Evolutionary conservation across 2,797 vertebrate species (phyloP).

Genomic region (Danio jaintianensis): DNA sequence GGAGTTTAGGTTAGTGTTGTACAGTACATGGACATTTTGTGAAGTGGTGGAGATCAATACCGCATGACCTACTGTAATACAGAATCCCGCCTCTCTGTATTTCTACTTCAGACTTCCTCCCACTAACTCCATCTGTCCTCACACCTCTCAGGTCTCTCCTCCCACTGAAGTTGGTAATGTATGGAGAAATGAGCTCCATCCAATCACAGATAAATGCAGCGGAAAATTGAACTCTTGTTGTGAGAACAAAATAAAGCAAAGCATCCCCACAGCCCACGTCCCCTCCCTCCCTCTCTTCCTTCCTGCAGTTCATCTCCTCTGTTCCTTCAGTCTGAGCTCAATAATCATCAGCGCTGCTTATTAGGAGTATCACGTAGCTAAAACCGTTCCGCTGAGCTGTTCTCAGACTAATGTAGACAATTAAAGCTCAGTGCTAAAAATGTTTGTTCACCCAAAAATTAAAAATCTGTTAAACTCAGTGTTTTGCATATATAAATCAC

Average conservation of each 20-base stretch:
- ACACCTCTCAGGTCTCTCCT: conserved; percentile 31
- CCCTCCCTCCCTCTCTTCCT: not conserved
- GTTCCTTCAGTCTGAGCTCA: not conserved
- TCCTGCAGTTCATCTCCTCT: not conserved
- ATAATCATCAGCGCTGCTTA: not conserved
- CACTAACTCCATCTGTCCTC: conserved; percentile 12
- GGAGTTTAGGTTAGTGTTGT: not conserved
- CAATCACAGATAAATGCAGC: conserved; percentile 66
- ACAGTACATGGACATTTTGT: conserved; percentile 58
- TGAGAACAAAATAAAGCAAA: conserved; percentile 63
- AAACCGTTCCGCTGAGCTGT: not conserved
- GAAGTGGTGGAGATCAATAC: conserved; percentile 71
- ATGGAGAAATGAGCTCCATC: conserved; percentile 65
- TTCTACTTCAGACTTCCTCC: conserved; percentile 31
- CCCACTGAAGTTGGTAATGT: conserved; percentile 59
- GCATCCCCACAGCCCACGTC: not conserved
- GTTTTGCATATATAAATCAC: too few species aligned
- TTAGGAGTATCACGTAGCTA: not conserved
- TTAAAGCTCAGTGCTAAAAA: not conserved
- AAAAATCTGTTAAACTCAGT: too few species aligned
- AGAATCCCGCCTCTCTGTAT: conserved; percentile 31
- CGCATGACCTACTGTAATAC: conserved; percentile 63
- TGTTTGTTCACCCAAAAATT: not conserved
- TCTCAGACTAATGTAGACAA: not conserved
- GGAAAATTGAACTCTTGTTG: conserved; percentile 62